Conservation (phyloP, 2,888 invertebrate genomes). For the Metopia argyrocephala region DNA sequence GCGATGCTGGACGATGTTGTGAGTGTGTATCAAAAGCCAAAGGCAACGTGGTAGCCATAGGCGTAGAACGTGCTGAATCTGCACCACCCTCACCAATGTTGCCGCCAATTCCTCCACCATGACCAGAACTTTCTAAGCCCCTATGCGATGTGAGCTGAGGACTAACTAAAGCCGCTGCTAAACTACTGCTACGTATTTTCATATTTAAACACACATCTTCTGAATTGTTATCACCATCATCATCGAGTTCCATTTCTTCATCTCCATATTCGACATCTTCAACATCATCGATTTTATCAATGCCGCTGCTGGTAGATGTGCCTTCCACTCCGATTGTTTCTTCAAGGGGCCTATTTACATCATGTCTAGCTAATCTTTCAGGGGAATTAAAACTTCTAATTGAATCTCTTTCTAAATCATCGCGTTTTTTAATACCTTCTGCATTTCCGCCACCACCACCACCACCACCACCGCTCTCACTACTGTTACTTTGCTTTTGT, state of each 20-base stretch:
- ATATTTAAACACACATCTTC: conserved; percentile 83
- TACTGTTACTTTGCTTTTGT: conserved; percentile 49
- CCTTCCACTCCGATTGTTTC: conserved; percentile 44
- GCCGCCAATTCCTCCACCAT: conserved; percentile 54
- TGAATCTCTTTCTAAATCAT: conserved; percentile 51
- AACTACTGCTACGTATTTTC: conserved; percentile 79
- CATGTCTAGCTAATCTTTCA: conserved; percentile 63
- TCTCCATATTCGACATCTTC: conserved; percentile 74
- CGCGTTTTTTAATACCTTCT: conserved; percentile 50
- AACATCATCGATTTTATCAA: conserved; percentile 69
- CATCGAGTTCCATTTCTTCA: conserved; percentile 79
- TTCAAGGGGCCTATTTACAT: conserved; percentile 59
- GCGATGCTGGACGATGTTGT: conserved; percentile 72
- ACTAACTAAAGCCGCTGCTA: conserved; percentile 66
- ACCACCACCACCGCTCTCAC: conserved; percentile 47
- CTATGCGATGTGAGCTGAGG: conserved; percentile 65
- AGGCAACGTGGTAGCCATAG: conserved; percentile 66
- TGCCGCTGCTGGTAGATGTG: no score
- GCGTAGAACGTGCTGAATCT: conserved; percentile 75
- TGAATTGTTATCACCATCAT: conserved; percentile 80
- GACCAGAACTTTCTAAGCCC: conserved; percentile 65
- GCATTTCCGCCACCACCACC: neutral
- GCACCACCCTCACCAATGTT: conserved; percentile 64
- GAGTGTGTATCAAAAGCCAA: conserved; percentile 61
- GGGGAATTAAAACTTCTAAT: conserved; percentile 54